Conservation (phyloP, 2,113 vertebrate species). For the Columba janthina region DNA sequence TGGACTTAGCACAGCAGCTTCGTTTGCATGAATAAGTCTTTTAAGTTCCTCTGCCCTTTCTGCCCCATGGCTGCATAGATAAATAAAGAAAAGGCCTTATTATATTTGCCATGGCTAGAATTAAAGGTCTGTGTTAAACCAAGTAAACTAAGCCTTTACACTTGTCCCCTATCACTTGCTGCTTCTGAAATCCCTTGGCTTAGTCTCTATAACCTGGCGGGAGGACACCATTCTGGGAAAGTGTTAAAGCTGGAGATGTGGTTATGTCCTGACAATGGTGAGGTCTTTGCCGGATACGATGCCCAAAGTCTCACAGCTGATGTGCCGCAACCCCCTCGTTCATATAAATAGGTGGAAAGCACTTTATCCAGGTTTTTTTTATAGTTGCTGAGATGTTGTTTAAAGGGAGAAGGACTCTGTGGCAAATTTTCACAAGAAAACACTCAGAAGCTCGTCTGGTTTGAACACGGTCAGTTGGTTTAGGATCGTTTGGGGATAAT, state of each 20-base stretch:
- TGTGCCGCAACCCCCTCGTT: background rate
- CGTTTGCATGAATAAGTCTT: slow-evolving; percentile 49
- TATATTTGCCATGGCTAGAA: slow-evolving; percentile 45
- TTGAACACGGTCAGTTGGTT: background rate
- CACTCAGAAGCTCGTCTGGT: background rate
- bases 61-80: slow-evolving; percentile 15
- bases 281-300: background rate
- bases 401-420: background rate
- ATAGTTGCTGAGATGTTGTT: background rate
- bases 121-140: slow-evolving; percentile 28
- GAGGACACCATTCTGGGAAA: background rate
- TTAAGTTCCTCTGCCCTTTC: slow-evolving; percentile 57
- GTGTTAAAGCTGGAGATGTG: background rate
- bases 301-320: background rate
- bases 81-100: slow-evolving; percentile 57
- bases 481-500: background rate
- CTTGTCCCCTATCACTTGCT: slow-evolving; percentile 8
- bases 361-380: slow-evolving; percentile 15
- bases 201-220: slow-evolving; percentile 4
- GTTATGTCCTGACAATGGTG: background rate
- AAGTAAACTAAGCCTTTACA: slow-evolving; percentile 41
- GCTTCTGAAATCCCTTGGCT: slow-evolving; percentile 23
- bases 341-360: background rate
- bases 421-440: slow-evolving; percentile 13
- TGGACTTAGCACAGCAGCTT: slow-evolving; percentile 41